Evolutionary conservation across 1,140 invertebrate species (phyloP).

Genomic region (Drosophila azteca): DNA sequence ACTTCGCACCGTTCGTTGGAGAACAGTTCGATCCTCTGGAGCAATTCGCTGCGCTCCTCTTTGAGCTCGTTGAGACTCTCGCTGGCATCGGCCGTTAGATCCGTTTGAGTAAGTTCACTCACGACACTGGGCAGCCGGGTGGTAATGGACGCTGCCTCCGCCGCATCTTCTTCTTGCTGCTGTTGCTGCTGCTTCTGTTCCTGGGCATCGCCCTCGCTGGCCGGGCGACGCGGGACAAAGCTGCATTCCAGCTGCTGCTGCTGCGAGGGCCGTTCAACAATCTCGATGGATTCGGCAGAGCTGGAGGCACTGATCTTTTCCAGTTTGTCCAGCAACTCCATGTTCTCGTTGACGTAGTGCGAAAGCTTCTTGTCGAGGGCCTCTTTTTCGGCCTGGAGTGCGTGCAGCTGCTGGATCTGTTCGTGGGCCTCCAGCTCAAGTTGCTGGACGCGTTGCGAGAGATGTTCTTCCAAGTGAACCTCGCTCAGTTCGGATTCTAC

Average conservation of each 20-base stretch:
- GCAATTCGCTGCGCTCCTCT: constrained; percentile 47
- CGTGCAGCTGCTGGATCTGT: constrained; percentile 82
- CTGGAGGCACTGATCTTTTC: constrained; percentile 88
- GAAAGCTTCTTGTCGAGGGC: constrained; percentile 86
- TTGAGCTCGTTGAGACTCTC: constrained; percentile 85
- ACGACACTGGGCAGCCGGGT: constrained; percentile 70
- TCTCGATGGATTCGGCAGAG: constrained; percentile 88
- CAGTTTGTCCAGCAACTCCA: constrained; percentile 87
- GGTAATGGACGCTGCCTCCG: constrained; percentile 40
- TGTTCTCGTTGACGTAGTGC: constrained; percentile 87
- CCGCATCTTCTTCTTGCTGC: too few relatives aligned
- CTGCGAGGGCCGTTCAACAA: constrained; percentile 87
- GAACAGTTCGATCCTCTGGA: constrained; percentile 87
- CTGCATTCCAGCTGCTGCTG: constrained; percentile 85
- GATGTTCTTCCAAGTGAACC: constrained; percentile 88
- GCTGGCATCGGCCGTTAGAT: constrained; percentile 80
- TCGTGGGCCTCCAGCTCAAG: constrained; percentile 86
- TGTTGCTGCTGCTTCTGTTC: constrained; percentile 10
- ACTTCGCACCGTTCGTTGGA: constrained; percentile 87
- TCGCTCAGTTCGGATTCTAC: constrained; percentile 88
- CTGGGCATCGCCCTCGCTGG: constrained; percentile 33
- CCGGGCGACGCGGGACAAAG: constrained; percentile 83
- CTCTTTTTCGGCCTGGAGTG: constrained; percentile 85
- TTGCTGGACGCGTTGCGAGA: constrained; percentile 61
- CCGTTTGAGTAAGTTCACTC: constrained; percentile 72